phyloP scores from a whole-genome alignment of 2,888 invertebrate species.

The Cerceris rybyensis region DNA sequence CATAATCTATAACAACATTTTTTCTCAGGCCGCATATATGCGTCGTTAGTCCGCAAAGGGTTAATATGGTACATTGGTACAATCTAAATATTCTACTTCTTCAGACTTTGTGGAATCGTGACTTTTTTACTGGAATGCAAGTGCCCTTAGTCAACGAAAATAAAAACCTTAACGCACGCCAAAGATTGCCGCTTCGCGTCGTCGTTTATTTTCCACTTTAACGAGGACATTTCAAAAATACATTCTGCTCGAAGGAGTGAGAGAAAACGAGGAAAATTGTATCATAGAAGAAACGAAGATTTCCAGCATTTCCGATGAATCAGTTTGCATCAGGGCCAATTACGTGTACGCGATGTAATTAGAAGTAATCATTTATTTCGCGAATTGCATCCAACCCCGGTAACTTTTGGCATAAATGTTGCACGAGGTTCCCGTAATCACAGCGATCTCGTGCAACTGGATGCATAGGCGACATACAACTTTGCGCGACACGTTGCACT shows the following conservation, averaged over 20 bases:
- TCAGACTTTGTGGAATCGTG: no score
- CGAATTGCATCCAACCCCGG: conserved; percentile 29
- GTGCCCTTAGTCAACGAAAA: conserved; percentile 18
- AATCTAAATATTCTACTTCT: no score
- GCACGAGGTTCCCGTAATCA: conserved; percentile 47
- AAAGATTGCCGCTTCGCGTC: conserved; percentile 1
- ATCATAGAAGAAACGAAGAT: background rate
- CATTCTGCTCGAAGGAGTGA: no score
- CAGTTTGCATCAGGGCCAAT: background rate
- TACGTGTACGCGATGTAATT: conserved; percentile 20
- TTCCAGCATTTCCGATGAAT: background rate
- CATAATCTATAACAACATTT: no score
- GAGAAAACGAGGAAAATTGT: no score
- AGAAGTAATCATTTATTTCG: conserved; percentile 24
- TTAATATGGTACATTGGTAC: no score
- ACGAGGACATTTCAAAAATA: no score
- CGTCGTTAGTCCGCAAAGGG: no score
- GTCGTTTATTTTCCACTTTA: background rate
- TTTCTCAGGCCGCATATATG: no score
- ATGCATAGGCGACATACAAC: conserved; percentile 27
- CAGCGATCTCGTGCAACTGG: conserved; percentile 5
- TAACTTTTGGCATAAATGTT: conserved; percentile 54
- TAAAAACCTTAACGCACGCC: conserved; percentile 15
- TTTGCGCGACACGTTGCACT: conserved; percentile 38
- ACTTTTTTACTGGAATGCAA: no score